Percentiles rank a stretch among this genome's conserved stretches.
Evolutionary conservation across 2,888 invertebrate genomes (phyloP).

Genomic region (Leptinotarsa rubiginosa): DNA sequence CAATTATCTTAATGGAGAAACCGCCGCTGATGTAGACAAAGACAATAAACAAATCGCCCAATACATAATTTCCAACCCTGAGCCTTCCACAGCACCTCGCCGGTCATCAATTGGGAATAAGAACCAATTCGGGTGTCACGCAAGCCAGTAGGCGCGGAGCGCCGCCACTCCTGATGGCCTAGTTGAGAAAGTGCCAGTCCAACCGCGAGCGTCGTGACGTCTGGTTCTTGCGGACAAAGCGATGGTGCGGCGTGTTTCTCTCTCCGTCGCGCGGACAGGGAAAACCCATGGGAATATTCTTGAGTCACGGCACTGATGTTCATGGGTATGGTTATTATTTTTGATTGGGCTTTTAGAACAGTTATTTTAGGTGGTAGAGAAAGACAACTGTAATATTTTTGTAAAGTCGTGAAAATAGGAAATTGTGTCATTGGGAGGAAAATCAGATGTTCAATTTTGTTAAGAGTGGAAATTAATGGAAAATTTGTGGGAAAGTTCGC

Average conservation of each 20-base stretch:
- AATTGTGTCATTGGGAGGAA: too few species aligned
- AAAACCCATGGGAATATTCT: background rate
- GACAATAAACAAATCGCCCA: background rate
- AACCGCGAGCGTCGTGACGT: slow-evolving; percentile 43
- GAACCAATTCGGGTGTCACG: slow-evolving; percentile 1
- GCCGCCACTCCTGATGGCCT: slow-evolving; percentile 37
- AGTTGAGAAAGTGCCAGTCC: slow-evolving; percentile 40
- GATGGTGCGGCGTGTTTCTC: slow-evolving; percentile 32
- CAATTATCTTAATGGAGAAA: too few species aligned
- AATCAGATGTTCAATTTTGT: too few species aligned
- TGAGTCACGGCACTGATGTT: slow-evolving; percentile 6
- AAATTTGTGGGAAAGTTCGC: too few species aligned
- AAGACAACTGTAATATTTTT: too few species aligned
- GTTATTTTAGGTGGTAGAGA: too few species aligned
- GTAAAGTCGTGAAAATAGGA: too few species aligned
- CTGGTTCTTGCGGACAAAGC: slow-evolving; percentile 27
- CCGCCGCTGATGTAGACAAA: too few species aligned
- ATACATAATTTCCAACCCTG: background rate
- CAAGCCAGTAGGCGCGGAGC: slow-evolving; percentile 17
- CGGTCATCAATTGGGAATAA: slow-evolving; percentile 2
- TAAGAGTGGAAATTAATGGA: too few species aligned
- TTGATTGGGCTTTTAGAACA: background rate
- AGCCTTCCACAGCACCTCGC: background rate
- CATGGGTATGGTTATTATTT: background rate
- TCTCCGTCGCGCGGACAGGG: slow-evolving; percentile 11